Evolutionary conservation across 2,888 invertebrate genomes (phyloP), one percentile per base, ranked within the genome.

Genomic region (Branchellion lobata): DNA sequence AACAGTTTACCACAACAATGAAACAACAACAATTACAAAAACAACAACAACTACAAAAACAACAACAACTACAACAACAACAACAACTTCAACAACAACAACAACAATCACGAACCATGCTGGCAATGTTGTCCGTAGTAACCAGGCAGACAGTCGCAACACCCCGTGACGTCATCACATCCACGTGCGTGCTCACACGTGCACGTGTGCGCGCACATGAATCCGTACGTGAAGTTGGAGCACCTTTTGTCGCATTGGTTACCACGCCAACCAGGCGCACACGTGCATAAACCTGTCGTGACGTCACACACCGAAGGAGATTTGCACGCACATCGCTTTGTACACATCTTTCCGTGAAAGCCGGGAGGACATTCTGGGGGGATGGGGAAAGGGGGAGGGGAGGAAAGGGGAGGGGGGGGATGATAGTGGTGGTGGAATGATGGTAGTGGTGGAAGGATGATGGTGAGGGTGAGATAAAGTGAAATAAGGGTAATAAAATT

Each of bases 91-190:
- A 47, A 47, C 8, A 8, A 14, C 47, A 47, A 8, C 47, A 8
- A 47, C 47, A 3, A 24, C 24, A 5, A 5, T 5, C 21, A 57
- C 61, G 5, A 8, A 57, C 61, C 21, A 5, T 24, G 21, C 21
- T 57, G 61, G 61, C 61, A 57, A n/a, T 57, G 61, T n/a, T 57
- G 61, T 8, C 61, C 61, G 21, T 57, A 57, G 61, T 57, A 57
- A 5, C 61, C 61, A 57, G 61, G 61, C 61, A 57, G 61, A n/a
- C 61, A 57, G 24, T 57, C 61, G 61, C 61, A 57, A 24, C 61
- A 57, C 24, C 61, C 61, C 3, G n/a, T 57, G 3, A 57, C 61
- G 24, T 57, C 61, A 57, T 57, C 61, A 57, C 61, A 57, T n/a
- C 14, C 61, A 24, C 61, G 21, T n/a, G 61, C 61, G 24, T 57